Conservation (phyloP, 2,113 vertebrate genomes). For the Gracilinanus agilis region DNA sequence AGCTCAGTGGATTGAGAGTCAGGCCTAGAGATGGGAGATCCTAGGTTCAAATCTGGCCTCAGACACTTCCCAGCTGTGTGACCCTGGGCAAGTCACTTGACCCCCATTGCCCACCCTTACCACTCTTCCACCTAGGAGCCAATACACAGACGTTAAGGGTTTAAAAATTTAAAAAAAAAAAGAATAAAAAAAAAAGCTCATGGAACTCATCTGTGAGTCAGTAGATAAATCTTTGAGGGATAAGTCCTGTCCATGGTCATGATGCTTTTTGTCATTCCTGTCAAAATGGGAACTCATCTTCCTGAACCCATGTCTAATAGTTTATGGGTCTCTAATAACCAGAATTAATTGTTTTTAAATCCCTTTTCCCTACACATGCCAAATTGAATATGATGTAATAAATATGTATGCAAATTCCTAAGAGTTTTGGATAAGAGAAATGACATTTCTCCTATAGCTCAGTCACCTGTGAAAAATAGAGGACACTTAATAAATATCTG, state of each 20-base stretch:
- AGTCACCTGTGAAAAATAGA: not conserved
- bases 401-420: not conserved
- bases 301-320: not conserved
- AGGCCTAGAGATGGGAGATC: too few relatives aligned
- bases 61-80: too few relatives aligned
- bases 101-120: too few relatives aligned
- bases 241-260: not conserved
- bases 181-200: too few relatives aligned
- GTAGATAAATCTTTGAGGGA: not conserved
- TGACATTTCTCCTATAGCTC: not conserved
- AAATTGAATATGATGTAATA: not conserved
- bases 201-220: not conserved
- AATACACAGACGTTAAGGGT: too few relatives aligned
- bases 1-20: too few relatives aligned
- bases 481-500: not conserved
- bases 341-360: not conserved
- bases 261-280: not conserved
- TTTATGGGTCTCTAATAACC: not conserved
- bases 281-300: not conserved
- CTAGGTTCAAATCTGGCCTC: too few relatives aligned
- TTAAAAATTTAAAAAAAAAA: too few relatives aligned
- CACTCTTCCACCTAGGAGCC: too few relatives aligned
- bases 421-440: not conserved
- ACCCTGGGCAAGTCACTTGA: too few relatives aligned
- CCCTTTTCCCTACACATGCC: not conserved